phyloP scores from a whole-genome alignment of 2,113 vertebrate genomes.

The Corythaixoides concolor region DNA sequence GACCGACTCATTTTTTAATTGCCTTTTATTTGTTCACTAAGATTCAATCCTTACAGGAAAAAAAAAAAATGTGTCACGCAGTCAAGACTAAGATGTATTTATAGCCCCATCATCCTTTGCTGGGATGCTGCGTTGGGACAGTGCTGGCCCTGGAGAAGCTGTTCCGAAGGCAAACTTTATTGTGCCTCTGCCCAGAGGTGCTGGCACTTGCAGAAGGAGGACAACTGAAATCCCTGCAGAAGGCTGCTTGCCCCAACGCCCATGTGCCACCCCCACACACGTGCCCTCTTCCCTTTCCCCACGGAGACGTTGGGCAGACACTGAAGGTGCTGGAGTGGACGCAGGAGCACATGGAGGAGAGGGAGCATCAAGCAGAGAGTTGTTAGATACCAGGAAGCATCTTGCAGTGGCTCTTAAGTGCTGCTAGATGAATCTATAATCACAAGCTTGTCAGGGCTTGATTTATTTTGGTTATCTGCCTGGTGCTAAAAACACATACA shows the following conservation, averaged over 20 bases:
- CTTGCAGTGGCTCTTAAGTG: not conserved
- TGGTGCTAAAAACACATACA: not conserved
- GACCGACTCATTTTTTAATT: not conserved
- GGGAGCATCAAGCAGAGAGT: not conserved
- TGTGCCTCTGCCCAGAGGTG: not conserved
- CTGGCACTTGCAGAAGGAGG: not conserved
- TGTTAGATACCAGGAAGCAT: not conserved
- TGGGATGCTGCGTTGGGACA: not conserved
- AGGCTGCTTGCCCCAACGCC: not conserved
- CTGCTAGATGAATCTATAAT: not conserved
- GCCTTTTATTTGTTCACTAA: not conserved
- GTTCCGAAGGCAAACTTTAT: not conserved
- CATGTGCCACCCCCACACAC: not conserved
- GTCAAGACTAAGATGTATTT: not conserved
- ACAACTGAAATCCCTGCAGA: not conserved
- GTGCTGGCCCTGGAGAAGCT: not conserved
- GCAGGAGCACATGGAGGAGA: not conserved
- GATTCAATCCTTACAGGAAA: not conserved
- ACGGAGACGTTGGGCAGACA: not conserved
- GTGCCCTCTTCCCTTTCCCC: not conserved
- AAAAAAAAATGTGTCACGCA: not conserved
- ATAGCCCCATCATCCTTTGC: not conserved
- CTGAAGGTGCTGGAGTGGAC: not conserved
- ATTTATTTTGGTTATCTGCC: slow-evolving; percentile 14
- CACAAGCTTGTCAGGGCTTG: not conserved